Conservation (phyloP, 2,888 invertebrate species). For the Clivina fossor region DNA sequence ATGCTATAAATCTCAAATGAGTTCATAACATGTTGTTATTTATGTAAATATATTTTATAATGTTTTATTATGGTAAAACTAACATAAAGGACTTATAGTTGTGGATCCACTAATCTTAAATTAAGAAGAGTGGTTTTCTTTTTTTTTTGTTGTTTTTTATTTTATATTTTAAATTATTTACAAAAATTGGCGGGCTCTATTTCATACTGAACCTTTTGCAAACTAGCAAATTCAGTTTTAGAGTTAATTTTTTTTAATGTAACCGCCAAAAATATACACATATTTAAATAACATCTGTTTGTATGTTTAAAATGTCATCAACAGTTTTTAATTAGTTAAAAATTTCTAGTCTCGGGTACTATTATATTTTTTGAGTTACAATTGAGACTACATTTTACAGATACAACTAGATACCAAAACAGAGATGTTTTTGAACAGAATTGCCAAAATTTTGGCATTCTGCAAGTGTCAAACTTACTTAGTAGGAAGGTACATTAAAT, state of each 20-base stretch:
- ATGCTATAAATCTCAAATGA: constrained; percentile 20
- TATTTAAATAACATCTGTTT: constrained; percentile 1
- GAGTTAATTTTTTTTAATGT: too few relatives aligned
- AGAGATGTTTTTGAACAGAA: too few relatives aligned
- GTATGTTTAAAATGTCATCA: constrained; percentile 13
- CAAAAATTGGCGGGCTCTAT: neutral
- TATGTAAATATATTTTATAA: constrained; percentile 37
- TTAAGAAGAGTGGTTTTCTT: constrained; percentile 28
- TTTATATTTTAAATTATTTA: neutral
- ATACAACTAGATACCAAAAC: constrained; percentile 10
- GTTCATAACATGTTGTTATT: constrained; percentile 42
- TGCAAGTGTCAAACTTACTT: too few relatives aligned
- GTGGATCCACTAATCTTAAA: constrained; percentile 30
- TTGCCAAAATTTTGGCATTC: too few relatives aligned
- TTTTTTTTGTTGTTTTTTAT: constrained; percentile 8
- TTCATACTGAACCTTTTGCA: neutral
- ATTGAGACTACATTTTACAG: constrained; percentile 16
- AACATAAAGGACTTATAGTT: constrained; percentile 29
- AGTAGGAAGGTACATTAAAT: too few relatives aligned
- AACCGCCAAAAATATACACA: too few relatives aligned
- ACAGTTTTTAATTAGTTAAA: too few relatives aligned
- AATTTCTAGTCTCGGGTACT: constrained; percentile 24
- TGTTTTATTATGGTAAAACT: constrained; percentile 35
- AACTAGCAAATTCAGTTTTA: too few relatives aligned
- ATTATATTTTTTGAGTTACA: constrained; percentile 21